Conservation (phyloP, 2,888 invertebrate genomes). For the Scaptomyza tumidula region DNA sequence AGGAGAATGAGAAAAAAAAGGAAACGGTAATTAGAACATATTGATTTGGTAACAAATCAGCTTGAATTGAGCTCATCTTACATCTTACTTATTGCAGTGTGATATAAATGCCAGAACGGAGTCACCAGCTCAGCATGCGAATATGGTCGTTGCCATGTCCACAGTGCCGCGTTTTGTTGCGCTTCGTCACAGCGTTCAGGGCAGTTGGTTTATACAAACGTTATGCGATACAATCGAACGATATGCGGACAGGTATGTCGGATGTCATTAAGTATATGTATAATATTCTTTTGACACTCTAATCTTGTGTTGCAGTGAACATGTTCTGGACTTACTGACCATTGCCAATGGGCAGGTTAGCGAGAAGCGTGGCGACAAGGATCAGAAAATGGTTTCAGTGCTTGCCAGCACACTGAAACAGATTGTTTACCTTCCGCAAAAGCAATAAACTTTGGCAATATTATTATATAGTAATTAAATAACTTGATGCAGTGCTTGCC, state of each 20-base stretch:
- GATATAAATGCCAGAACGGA: constrained; percentile 37
- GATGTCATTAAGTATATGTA: background rate
- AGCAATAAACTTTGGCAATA: background rate
- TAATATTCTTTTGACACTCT: background rate
- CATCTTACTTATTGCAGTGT: constrained; percentile 32
- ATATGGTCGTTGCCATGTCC: constrained; percentile 82
- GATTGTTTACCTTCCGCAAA: constrained; percentile 73
- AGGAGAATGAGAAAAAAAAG: constrained; percentile 81
- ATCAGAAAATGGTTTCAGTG: constrained; percentile 78
- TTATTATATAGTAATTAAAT: no score
- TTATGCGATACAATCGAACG: constrained; percentile 74
- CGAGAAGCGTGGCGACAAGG: constrained; percentile 63
- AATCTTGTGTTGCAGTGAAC: constrained; percentile 59
- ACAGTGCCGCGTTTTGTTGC: constrained; percentile 82
- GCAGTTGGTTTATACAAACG: constrained; percentile 84
- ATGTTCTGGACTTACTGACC: constrained; percentile 80
- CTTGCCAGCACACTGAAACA: constrained; percentile 69
- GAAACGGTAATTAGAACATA: constrained; percentile 24
- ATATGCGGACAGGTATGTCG: constrained; percentile 69
- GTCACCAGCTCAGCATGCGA: constrained; percentile 55
- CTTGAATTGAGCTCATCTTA: no score
- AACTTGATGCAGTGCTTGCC: no score
- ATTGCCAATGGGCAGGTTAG: constrained; percentile 66
- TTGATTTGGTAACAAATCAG: no score
- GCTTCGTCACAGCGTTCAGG: constrained; percentile 76